phyloP scores from a whole-genome alignment of 2,797 vertebrate species.

The Dallia pectoralis region DNA sequence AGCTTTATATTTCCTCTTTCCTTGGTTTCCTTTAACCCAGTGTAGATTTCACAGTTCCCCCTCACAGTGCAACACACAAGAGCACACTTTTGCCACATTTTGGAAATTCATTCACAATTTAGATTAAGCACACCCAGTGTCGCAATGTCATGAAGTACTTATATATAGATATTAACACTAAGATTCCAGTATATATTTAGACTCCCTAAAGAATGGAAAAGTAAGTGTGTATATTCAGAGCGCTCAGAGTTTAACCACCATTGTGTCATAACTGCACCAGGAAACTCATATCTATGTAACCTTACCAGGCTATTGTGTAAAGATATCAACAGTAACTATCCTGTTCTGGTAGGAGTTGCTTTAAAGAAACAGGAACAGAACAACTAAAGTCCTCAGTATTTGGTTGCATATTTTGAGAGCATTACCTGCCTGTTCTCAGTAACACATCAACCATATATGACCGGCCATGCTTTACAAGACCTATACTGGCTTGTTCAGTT shows the following conservation, averaged over 20 bases:
- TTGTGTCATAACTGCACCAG: background rate
- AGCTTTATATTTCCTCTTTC: conserved; percentile 1
- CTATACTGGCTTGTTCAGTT: no score
- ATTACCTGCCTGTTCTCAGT: no score
- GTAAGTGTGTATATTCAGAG: background rate
- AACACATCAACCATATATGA: no score
- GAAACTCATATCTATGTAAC: background rate
- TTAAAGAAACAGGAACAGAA: no score
- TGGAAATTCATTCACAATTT: background rate
- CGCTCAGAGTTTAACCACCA: background rate
- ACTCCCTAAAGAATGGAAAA: background rate
- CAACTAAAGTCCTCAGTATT: no score
- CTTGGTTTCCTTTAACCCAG: no score
- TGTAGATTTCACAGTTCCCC: conserved; percentile 3
- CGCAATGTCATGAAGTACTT: background rate
- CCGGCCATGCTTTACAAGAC: no score
- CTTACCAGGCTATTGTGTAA: no score
- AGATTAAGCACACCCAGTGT: background rate
- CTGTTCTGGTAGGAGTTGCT: no score
- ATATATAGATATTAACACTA: background rate
- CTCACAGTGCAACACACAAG: background rate
- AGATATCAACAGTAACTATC: no score
- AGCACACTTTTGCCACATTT: conserved; percentile 11
- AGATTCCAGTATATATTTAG: background rate
- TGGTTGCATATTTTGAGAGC: no score